Conservation (phyloP, 2,888 invertebrate genomes). For the Schizotus pectinicornis region DNA sequence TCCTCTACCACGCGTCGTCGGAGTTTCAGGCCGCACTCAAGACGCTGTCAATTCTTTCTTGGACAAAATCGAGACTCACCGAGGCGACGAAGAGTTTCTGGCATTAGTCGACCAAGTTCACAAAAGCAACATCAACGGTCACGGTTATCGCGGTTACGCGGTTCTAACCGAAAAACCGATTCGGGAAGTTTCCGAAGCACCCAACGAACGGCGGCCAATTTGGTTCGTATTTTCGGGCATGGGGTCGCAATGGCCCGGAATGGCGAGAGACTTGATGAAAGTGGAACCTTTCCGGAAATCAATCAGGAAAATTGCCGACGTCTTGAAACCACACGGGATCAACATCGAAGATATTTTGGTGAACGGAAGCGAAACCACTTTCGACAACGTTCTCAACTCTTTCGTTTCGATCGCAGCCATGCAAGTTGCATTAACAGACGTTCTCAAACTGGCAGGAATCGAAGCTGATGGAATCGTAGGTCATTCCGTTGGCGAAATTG, state of each 20-base stretch:
- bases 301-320: slow-evolving; percentile 76
- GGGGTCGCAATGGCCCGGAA: slow-evolving; percentile 98
- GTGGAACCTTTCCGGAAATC: slow-evolving; percentile 83
- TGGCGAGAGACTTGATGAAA: slow-evolving; percentile 86
- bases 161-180: slow-evolving; percentile 67
- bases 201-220: slow-evolving; percentile 75
- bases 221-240: slow-evolving; percentile 98
- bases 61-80: slow-evolving; percentile 65
- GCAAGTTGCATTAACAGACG: slow-evolving; percentile 94
- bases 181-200: slow-evolving; percentile 60
- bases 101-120: slow-evolving; percentile 80
- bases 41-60: slow-evolving; percentile 74
- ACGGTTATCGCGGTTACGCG: slow-evolving; percentile 80
- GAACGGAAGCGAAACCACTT: slow-evolving; percentile 76
- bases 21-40: slow-evolving; percentile 86
- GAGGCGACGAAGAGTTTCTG: slow-evolving; percentile 75
- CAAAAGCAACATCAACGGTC: slow-evolving; percentile 72
- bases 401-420: slow-evolving; percentile 95
- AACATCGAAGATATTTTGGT: slow-evolving; percentile 83
- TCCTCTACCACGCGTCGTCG: slow-evolving; percentile 71
- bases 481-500: slow-evolving; percentile 92
- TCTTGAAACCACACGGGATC: slow-evolving; percentile 78
- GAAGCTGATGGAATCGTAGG: slow-evolving; percentile 94
- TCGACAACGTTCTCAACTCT: slow-evolving; percentile 86
- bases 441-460: slow-evolving; percentile 76